Evolutionary conservation across 2,888 invertebrate species (phyloP), one percentile per base, ranked within the genome.

Genomic region (Drosophila bunnanda): DNA sequence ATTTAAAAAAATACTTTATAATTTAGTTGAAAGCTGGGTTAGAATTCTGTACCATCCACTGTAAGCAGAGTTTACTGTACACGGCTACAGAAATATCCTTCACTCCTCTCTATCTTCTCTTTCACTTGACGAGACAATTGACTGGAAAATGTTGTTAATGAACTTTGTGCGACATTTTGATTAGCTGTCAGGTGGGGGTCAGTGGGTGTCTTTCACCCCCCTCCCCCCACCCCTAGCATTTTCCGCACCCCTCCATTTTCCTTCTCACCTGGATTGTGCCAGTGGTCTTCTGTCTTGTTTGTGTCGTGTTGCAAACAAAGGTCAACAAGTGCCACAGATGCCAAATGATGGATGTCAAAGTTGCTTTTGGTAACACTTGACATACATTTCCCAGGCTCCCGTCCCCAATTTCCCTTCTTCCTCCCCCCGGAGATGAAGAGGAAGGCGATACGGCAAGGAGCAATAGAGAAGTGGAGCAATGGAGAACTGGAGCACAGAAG

Each of bases 61-160:
- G 25, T n/a, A 15, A 10, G 2, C 4, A 48, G 3, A 13, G 8
- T 20, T 20, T 20, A 50, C 50, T 50, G 32, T 50, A 50, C 50
- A 32, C 39, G 34, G 8, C 46, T 65, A 65, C 71, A 73, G 79
- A 77, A 79, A 78, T 78, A 78, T 74, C 76, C 74, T 68, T 68
- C 17, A 44, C 6, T 10, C 44, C n/a, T 17, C 38, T 65, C 41
- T n/a, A 28, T 50, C 36, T 39, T 39, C 17, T 36, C 53, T 57
- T 54, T 73, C 71, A 66, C 75, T 75, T 75, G 82, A 83, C 87
- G 81, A 72, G 84, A 83, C 86, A 83, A 83, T 83, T 83, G 83
- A 86, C 83, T 86, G 84, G 86, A 86, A 83, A 83, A 86, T 86
- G 84, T 83, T 83, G 86, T 83, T 83, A 83, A 83, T 83, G 83